Conservation (phyloP, 2,888 invertebrate species). For the Lithophane leautieri region DNA sequence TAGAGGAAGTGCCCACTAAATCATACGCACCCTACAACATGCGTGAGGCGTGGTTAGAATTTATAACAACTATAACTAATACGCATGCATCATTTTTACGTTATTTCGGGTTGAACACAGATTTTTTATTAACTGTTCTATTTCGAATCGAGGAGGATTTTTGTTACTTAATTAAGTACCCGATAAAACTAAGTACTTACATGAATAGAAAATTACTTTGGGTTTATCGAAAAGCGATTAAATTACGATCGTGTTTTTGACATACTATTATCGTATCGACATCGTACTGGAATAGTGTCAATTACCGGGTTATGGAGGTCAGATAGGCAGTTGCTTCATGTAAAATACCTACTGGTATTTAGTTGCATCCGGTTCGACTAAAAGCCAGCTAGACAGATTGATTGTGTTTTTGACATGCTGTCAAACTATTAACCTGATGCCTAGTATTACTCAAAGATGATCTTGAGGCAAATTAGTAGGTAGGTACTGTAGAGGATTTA, state of each 20-base stretch:
- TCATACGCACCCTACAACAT: slow-evolving; percentile 80
- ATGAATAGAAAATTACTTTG: not conserved
- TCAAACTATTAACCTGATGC: not conserved
- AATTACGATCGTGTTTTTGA: not conserved
- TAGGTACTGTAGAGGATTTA: too few species aligned
- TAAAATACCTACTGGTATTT: too few species aligned
- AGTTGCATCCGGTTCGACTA: too few species aligned
- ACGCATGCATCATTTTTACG: slow-evolving; percentile 32
- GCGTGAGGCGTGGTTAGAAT: slow-evolving; percentile 71
- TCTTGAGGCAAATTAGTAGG: not conserved
- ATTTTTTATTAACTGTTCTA: slow-evolving; percentile 12
- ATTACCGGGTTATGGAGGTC: too few species aligned
- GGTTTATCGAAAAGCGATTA: not conserved
- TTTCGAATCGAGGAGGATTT: not conserved
- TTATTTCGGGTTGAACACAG: slow-evolving; percentile 22
- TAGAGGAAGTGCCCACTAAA: slow-evolving; percentile 80
- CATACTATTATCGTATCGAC: not conserved
- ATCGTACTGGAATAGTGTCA: too few species aligned
- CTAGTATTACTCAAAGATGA: not conserved
- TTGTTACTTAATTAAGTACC: not conserved
- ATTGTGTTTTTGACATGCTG: not conserved
- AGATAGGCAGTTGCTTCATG: too few species aligned
- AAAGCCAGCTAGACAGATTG: too few species aligned
- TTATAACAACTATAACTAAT: slow-evolving; percentile 62
- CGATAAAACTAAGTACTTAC: not conserved